Evolutionary conservation across 2,888 invertebrate species (phyloP).

Genomic region (Dicycla oo): DNA sequence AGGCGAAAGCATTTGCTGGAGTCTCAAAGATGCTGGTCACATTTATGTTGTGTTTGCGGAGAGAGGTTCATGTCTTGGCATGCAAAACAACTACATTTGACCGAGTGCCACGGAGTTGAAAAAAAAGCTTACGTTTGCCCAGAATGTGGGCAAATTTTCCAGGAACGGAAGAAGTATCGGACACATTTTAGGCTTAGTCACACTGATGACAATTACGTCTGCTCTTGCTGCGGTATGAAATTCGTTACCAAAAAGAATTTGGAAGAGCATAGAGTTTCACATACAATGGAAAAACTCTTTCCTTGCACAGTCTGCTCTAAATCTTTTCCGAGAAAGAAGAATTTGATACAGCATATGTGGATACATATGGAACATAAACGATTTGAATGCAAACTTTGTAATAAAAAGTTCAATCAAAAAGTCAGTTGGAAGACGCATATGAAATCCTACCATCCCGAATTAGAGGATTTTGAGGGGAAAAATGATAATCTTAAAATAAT

Average conservation of each 20-base stretch:
- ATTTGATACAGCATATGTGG: conserved; percentile 85
- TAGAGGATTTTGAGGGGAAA: conserved; percentile 74
- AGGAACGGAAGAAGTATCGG: conserved; percentile 78
- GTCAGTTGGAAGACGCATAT: conserved; percentile 86
- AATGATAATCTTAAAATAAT: conserved; percentile 77
- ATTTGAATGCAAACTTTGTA: conserved; percentile 82
- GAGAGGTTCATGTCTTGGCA: conserved; percentile 81
- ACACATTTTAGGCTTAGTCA: conserved; percentile 80
- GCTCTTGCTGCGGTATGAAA: conserved; percentile 82
- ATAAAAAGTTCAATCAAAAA: conserved; percentile 84
- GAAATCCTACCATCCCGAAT: conserved; percentile 83
- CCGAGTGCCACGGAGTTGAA: conserved; percentile 75
- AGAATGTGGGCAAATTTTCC: conserved; percentile 79
- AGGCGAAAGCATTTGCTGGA: conserved; percentile 77
- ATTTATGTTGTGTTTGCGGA: conserved; percentile 80
- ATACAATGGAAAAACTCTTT: conserved; percentile 88
- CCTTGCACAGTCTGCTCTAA: conserved; percentile 88
- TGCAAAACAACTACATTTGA: conserved; percentile 78
- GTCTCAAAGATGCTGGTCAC: conserved; percentile 80
- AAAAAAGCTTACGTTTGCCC: conserved; percentile 78
- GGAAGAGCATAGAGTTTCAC: conserved; percentile 87
- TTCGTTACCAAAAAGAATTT: conserved; percentile 79
- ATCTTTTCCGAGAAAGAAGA: conserved; percentile 83
- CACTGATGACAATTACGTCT: conserved; percentile 81
- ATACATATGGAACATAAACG: conserved; percentile 84